Evolutionary conservation across 2,113 vertebrate genomes (phyloP), one percentile per base, ranked within the genome.

Genomic region (Galeopterus variegatus): DNA sequence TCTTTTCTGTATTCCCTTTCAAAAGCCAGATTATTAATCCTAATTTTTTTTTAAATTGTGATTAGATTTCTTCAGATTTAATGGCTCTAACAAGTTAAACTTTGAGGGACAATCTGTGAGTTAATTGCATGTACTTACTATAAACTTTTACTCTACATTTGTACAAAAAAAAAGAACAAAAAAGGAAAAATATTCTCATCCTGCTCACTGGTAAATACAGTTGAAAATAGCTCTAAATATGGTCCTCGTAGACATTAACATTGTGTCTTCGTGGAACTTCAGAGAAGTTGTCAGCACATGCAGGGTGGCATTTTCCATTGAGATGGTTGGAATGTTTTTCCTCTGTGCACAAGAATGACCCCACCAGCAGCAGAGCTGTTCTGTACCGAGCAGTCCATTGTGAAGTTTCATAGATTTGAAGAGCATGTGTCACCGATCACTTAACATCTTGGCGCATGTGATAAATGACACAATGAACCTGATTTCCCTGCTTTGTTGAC

Each of bases 11-110:
- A 17, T 17, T 41, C 2, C 8, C 18, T 3, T 4, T 90, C n/a
- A 58, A 93, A 94, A 96, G 52, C 31, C 73, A 96, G 87, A 18
- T 67, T 77, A 65, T 81, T 69, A 76, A 70, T 90, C 58, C 41
- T 31, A 21, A 92, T 5, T 72, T 5, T 70, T 96, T 95, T 88
- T n/a, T 13, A 62, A 85, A 48, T 64, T 81, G 56, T 92, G 76
- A 88, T 56, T 75, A 23, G 31, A 23, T 65, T 84, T 88, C n/a
- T 86, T 92, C 67, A 88, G 18, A n/a, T 69, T 94, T 94, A 76
- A 69, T 73, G 41, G 12, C 19, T 89, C 24, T 88, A 19, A 72
- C 31, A 93, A 94, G 58, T 83, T 90, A 70, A 48, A 93, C 26
- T 80, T 83, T 52, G 33, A 94, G 80, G 23, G 17, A 45, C 79